Conservation (phyloP, 1,140 invertebrate genomes). For the Drosophila rufa region DNA sequence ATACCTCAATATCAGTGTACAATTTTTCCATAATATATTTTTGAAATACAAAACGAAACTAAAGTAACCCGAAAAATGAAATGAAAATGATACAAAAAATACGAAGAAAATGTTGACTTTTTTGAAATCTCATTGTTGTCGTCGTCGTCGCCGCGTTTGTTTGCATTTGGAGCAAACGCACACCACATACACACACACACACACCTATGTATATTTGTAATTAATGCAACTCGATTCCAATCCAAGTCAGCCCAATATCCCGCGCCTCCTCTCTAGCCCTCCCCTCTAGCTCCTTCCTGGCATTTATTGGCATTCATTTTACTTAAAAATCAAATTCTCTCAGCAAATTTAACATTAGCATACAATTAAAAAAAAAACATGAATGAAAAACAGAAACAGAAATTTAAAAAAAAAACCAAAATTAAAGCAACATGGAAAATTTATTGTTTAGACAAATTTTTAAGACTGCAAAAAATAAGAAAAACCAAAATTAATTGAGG, state of each 20-base stretch:
- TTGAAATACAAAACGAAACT: slow-evolving; percentile 54
- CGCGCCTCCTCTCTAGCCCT: not conserved
- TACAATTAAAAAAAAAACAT: slow-evolving; percentile 16
- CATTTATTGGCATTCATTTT: slow-evolving; percentile 67
- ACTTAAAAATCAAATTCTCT: slow-evolving; percentile 51
- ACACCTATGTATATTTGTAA: slow-evolving; percentile 52
- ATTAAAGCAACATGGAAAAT: slow-evolving; percentile 71
- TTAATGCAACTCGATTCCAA: slow-evolving; percentile 39
- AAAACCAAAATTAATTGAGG: slow-evolving; percentile 80
- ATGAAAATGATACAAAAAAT: slow-evolving; percentile 14
- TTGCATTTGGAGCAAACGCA: slow-evolving; percentile 29
- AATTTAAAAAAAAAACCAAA: slow-evolving; percentile 29
- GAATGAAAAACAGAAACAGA: slow-evolving; percentile 22
- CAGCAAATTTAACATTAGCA: slow-evolving; percentile 67
- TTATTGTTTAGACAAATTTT: slow-evolving; percentile 83
- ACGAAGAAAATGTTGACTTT: slow-evolving; percentile 67
- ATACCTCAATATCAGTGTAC: slow-evolving; percentile 84
- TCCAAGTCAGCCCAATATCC: slow-evolving; percentile 28
- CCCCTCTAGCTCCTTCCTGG: slow-evolving; percentile 29
- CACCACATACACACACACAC: slow-evolving; percentile 18
- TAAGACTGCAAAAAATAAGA: slow-evolving; percentile 75
- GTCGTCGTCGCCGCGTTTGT: slow-evolving; percentile 68
- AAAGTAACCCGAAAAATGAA: slow-evolving; percentile 49
- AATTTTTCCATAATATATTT: slow-evolving; percentile 84
- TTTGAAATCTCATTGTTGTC: slow-evolving; percentile 81